Evolutionary conservation across 2,113 vertebrate genomes (phyloP).

Genomic region (Spermophilus dauricus): DNA sequence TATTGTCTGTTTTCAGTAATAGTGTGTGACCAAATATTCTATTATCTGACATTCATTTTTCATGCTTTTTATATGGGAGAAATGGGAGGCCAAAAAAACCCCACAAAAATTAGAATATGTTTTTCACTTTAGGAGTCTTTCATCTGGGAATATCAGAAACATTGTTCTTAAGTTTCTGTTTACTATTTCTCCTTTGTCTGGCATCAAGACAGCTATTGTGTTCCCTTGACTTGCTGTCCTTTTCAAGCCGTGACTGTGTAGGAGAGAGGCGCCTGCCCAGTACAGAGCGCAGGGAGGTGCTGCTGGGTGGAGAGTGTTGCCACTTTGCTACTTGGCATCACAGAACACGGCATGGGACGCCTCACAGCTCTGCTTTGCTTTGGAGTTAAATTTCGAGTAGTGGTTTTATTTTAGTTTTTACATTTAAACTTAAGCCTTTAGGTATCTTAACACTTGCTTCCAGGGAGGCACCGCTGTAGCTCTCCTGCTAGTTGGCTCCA

Average conservation of each 20-base stretch:
- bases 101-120: slow-evolving; percentile 13
- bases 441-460: slow-evolving; percentile 63
- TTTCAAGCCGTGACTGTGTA: slow-evolving; percentile 35
- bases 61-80: background rate
- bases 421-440: slow-evolving; percentile 63
- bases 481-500: slow-evolving; percentile 33
- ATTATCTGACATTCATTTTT: slow-evolving; percentile 32
- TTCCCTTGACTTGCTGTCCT: slow-evolving; percentile 9
- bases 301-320: background rate
- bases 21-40: background rate
- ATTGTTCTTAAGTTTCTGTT: slow-evolving; percentile 52
- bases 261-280: slow-evolving; percentile 6
- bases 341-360: slow-evolving; percentile 34
- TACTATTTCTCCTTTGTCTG: slow-evolving; percentile 32
- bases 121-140: slow-evolving; percentile 35
- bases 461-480: background rate
- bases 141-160: background rate
- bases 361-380: slow-evolving; percentile 56
- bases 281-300: background rate
- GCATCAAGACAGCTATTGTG: slow-evolving; percentile 34
- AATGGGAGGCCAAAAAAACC: background rate
- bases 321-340: background rate
- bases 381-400: slow-evolving; percentile 68
- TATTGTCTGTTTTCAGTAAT: slow-evolving; percentile 14
- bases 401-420: slow-evolving; percentile 40